Evolutionary conservation across 2,888 invertebrate genomes (phyloP), one percentile per base, ranked within the genome.

Genomic region (Dioctria rufipes): DNA sequence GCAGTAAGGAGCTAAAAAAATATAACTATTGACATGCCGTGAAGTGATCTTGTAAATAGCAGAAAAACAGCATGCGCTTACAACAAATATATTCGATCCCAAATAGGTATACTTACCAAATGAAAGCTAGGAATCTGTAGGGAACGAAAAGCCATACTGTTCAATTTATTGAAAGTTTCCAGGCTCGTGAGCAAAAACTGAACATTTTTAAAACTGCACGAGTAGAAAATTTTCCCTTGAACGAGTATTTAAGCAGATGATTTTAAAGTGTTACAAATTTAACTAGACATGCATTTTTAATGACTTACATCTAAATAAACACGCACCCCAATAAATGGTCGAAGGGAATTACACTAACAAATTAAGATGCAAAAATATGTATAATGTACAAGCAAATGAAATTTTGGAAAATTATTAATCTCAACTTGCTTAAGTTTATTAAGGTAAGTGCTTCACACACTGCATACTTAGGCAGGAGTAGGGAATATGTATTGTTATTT

Each of bases 301-400:
- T 42, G 60, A 60, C 4, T 58, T 11, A 75, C 71, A 71, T 40
- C n/a, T 40, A 58, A 60, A 42, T 40, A 75, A 54, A 60, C 58
- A 75, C 73, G 60, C 73, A 75, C 51, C 69, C 73, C 49, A 73
- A 69, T 71, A 51, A 60, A 73, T 42, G 60, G 58, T 54, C 40
- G 73, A 73, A 42, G 51, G 39, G 39, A 60, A 37, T 39, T 40
- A 42, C 5, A n/a, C 4, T 58, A 51, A 37, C 58, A 13, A 11
- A 73, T 39, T 46, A 77, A 61, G 13, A 77, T 77, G 77, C 77
- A 77, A 77, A 63, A 77, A 77, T 77, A 77, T 77, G 61, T 77
- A 77, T 63, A 63, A 77, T 40, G 46, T 77, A 77, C 13, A 77
- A 77, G 61, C 77, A 77, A 63, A 77, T 39, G 42, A 63, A 75